phyloP scores from a whole-genome alignment of 2,888 invertebrate species.

The Xanthia togata region DNA sequence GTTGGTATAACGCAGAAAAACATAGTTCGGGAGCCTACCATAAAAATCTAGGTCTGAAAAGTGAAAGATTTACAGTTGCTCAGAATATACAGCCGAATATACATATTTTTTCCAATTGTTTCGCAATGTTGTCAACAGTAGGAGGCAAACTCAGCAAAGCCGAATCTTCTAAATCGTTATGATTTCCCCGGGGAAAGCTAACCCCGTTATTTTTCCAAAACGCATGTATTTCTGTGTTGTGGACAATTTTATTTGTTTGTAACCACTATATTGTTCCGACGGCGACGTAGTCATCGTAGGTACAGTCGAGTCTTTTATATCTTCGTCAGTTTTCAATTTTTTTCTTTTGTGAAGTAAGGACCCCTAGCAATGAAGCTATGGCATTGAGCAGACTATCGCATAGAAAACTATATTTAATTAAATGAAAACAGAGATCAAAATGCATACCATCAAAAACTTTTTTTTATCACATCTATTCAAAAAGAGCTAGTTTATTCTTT shows the following conservation, averaged over 20 bases:
- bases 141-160: conserved; percentile 51
- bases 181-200: conserved; percentile 72
- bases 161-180: conserved; percentile 69
- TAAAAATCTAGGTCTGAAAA: background rate
- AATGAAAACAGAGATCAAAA: background rate
- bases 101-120: conserved; percentile 34
- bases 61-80: conserved; percentile 13
- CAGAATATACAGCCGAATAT: background rate
- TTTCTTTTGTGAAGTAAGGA: background rate
- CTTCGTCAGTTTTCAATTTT: background rate
- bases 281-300: background rate
- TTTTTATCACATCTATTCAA: too few species aligned
- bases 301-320: background rate
- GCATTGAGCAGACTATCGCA: background rate
- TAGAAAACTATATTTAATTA: too few species aligned
- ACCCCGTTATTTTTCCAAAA: conserved; percentile 63
- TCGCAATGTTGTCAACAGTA: conserved; percentile 42
- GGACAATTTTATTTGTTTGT: conserved; percentile 41
- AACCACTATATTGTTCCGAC: conserved; percentile 4
- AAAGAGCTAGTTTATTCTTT: too few species aligned
- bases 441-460: background rate
- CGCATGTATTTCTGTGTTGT: conserved; percentile 47
- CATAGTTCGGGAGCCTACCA: background rate
- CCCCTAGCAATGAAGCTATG: too few species aligned
- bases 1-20: background rate